These are phyloP conservation scores for Syrphus vitripennis DNA, from an alignment of 2,888 invertebrate genomes.

Conservation along the genomic window DNA sequence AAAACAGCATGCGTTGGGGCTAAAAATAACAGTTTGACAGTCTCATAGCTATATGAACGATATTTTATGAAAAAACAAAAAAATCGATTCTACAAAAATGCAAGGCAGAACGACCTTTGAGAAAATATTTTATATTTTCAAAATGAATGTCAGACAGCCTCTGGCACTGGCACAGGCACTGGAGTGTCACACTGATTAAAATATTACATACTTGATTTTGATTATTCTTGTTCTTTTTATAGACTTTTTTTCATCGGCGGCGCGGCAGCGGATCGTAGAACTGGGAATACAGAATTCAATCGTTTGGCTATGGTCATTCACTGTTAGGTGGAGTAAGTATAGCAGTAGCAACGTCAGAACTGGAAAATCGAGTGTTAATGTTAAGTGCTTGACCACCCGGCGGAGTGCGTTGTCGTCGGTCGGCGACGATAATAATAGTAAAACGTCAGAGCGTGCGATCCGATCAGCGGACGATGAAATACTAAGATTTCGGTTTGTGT, in stretches of 20 bases:
- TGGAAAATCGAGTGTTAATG: slow-evolving; percentile 15
- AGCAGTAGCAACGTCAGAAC: neutral
- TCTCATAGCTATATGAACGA: neutral
- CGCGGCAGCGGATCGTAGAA: too few relatives aligned
- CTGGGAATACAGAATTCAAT: neutral
- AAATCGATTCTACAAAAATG: neutral
- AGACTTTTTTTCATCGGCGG: neutral
- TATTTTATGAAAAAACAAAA: too few relatives aligned
- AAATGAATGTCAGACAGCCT: neutral
- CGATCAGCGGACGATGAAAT: slow-evolving; percentile 29
- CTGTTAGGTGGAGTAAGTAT: neutral
- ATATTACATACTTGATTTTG: neutral
- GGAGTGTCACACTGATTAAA: neutral
- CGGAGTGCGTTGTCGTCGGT: neutral
- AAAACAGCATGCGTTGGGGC: neutral
- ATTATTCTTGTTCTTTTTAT: neutral
- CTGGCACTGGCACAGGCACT: neutral
- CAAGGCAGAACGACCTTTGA: neutral
- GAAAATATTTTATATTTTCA: neutral
- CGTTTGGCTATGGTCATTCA: slow-evolving; percentile 1
- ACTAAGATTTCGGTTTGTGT: slow-evolving; percentile 9
- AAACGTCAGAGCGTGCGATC: neutral
- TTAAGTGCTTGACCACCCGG: neutral
- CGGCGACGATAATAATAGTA: neutral
- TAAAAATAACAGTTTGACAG: neutral